Conservation (phyloP, 1,140 invertebrate genomes). For the Cephus cinctus region DNA sequence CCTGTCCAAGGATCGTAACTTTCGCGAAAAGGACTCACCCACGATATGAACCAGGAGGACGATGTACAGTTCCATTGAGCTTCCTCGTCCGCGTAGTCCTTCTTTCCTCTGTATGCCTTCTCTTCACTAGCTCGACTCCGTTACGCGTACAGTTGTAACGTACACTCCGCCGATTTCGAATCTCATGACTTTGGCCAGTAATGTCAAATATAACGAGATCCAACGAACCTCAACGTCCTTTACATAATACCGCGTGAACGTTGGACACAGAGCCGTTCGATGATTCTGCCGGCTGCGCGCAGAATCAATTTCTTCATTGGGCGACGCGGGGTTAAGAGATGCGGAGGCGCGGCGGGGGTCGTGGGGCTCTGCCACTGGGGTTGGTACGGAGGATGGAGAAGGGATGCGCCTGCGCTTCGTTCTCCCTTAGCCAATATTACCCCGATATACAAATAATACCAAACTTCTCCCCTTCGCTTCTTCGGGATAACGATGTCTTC, state of each 20-base stretch:
- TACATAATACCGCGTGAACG: slow-evolving; percentile 38
- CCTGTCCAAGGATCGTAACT: no score
- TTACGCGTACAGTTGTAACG: background rate
- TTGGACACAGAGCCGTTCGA: slow-evolving; percentile 34
- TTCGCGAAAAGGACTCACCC: slow-evolving; percentile 40
- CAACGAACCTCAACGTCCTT: slow-evolving; percentile 31
- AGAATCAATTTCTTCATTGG: slow-evolving; percentile 50
- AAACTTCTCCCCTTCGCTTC: no score
- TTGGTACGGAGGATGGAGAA: slow-evolving; percentile 16
- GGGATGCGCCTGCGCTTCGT: background rate
- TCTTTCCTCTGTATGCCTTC: background rate
- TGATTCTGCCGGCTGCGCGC: slow-evolving; percentile 38
- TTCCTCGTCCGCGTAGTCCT: slow-evolving; percentile 7
- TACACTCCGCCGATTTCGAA: slow-evolving; percentile 2
- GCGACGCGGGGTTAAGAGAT: slow-evolving; percentile 25
- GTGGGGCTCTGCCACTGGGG: slow-evolving; percentile 11
- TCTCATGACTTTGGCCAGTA: slow-evolving; percentile 19
- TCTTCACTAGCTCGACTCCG: background rate
- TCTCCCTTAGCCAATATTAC: background rate
- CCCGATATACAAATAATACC: no score
- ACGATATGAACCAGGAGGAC: slow-evolving; percentile 41
- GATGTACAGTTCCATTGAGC: slow-evolving; percentile 46
- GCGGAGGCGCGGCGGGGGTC: slow-evolving; percentile 22
- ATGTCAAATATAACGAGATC: slow-evolving; percentile 2
- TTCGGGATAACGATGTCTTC: no score